Conservation (phyloP, 2,113 vertebrate genomes). For the Ceyx margarethae region DNA sequence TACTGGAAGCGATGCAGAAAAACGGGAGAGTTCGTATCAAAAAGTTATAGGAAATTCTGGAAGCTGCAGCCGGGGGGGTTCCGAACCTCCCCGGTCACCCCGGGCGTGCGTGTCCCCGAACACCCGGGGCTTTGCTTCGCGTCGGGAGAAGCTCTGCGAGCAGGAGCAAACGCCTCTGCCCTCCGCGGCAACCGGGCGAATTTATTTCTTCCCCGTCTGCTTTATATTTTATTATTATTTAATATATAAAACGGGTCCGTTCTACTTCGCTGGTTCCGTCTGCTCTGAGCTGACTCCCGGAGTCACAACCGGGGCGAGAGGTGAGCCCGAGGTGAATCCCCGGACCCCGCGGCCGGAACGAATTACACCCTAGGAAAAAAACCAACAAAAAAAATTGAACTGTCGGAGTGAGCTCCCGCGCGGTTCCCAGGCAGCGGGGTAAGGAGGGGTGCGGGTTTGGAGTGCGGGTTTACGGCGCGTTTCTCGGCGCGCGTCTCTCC, state of each 20-base stretch:
- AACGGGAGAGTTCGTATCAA: neutral
- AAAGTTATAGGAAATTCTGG: neutral
- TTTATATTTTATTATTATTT: neutral
- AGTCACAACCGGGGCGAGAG: neutral
- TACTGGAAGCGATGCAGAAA: neutral
- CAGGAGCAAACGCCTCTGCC: neutral
- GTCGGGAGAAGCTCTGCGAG: neutral
- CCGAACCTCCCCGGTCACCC: neutral
- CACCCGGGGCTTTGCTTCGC: too few species aligned
- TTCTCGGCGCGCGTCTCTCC: neutral
- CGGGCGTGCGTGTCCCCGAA: neutral
- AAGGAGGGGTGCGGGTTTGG: neutral
- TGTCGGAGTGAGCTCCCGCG: neutral
- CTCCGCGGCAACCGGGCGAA: neutral
- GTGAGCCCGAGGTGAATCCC: neutral
- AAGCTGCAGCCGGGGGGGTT: neutral
- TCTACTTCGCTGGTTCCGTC: neutral
- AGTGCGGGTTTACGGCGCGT: neutral
- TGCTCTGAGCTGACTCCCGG: neutral
- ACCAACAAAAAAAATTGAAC: neutral
- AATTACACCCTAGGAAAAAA: neutral
- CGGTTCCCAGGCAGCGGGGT: neutral
- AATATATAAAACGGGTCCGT: neutral
- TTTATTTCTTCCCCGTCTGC: neutral
- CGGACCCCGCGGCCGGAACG: neutral